phyloP scores from a whole-genome alignment of 1,140 invertebrate species.

The Parapsyche elsis region DNA sequence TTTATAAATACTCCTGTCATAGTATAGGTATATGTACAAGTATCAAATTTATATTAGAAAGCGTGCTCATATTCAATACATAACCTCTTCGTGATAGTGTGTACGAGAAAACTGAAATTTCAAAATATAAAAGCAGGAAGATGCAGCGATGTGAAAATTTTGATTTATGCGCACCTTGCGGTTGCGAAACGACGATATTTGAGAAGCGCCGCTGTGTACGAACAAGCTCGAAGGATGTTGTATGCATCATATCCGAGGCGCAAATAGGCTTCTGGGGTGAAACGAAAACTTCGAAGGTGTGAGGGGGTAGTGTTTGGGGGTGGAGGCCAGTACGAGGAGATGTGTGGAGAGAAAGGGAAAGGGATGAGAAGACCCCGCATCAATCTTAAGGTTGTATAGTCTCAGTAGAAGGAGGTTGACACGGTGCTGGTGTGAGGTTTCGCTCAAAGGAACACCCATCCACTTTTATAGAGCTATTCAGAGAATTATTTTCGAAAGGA shows the following conservation, averaged over 20 bases:
- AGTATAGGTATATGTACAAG: too few species aligned
- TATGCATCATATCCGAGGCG: constrained; percentile 50
- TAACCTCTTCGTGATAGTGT: too few species aligned
- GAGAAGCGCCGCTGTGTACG: neutral
- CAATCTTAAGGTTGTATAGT: constrained; percentile 49
- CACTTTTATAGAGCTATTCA: constrained; percentile 42
- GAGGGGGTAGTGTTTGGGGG: constrained; percentile 16
- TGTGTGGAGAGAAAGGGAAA: neutral
- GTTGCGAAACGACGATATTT: neutral
- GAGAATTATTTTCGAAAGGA: constrained; percentile 39
- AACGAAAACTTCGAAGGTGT: neutral
- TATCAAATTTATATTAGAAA: too few species aligned
- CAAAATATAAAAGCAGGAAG: neutral
- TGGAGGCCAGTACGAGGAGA: neutral
- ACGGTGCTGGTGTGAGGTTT: constrained; percentile 21
- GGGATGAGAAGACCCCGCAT: constrained; percentile 27
- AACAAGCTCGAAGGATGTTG: constrained; percentile 22
- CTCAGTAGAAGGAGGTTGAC: constrained; percentile 37
- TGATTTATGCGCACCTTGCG: constrained; percentile 9
- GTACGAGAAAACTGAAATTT: neutral
- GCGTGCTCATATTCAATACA: too few species aligned
- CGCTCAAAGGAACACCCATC: constrained; percentile 32
- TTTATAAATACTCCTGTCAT: too few species aligned
- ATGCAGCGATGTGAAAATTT: neutral
- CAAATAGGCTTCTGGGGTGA: constrained; percentile 45